Evolutionary conservation across 2,113 vertebrate genomes (phyloP).

Genomic region (Elephantulus edwardii): DNA sequence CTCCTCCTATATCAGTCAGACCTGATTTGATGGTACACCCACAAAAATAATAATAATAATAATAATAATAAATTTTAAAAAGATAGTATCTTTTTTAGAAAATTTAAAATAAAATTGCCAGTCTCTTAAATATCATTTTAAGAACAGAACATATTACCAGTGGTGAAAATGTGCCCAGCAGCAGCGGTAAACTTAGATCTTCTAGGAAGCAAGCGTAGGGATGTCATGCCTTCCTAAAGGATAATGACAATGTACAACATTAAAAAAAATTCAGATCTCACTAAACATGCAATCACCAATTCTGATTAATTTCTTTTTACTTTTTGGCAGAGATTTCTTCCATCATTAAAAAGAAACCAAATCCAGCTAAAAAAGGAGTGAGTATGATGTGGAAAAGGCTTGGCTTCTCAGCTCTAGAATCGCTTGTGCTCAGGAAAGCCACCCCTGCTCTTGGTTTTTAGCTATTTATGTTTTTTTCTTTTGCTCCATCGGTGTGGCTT

Average conservation of each 20-base stretch:
- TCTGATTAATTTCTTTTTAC: too few relatives aligned
- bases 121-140: constrained; percentile 5
- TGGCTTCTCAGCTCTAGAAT: neutral
- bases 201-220: too few relatives aligned
- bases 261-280: too few relatives aligned
- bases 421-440: neutral
- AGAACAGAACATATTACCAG: neutral
- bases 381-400: constrained; percentile 53
- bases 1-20: too few relatives aligned
- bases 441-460: neutral
- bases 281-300: too few relatives aligned
- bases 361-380: constrained; percentile 85
- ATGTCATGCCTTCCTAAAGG: too few relatives aligned
- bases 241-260: too few relatives aligned
- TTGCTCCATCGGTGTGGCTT: neutral
- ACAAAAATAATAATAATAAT: too few relatives aligned
- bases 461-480: neutral
- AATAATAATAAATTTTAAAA: too few relatives aligned
- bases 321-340: constrained; percentile 83
- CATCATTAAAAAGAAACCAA: constrained; percentile 88
- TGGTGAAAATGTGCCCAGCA: neutral
- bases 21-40: too few relatives aligned
- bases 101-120: too few relatives aligned
- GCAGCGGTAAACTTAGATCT: rapidly evolving
- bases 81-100: too few relatives aligned